A percentile compares a stretch with the other conserved stretches of the same genome.
These are phyloP conservation scores for Gopherus evgoodei DNA, from an alignment of 2,113 vertebrate species.

Conservation along the genomic window DNA sequence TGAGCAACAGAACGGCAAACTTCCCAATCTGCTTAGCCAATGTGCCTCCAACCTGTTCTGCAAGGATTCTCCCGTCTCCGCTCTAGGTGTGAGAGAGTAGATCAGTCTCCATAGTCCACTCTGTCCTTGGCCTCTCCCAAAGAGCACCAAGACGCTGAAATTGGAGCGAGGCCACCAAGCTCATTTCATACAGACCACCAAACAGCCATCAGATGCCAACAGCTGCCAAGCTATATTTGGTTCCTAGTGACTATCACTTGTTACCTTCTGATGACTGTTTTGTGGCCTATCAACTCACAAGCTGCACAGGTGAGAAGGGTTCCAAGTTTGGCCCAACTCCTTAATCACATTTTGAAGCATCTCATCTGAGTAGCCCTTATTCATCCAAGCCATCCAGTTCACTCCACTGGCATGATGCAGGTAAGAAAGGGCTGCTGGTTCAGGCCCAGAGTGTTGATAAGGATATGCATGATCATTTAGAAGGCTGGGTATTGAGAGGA, in stretches of 20 bases:
- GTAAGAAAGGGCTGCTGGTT: neutral
- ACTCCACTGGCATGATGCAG: neutral
- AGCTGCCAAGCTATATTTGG: neutral
- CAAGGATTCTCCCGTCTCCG: neutral
- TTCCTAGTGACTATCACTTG: neutral
- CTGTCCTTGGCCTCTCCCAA: neutral
- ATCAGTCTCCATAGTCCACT: neutral
- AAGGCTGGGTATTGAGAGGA: no score
- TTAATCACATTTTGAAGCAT: neutral
- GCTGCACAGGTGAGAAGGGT: neutral
- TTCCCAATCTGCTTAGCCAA: neutral
- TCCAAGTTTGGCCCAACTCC: neutral
- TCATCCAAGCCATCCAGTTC: neutral
- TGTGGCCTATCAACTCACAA: neutral
- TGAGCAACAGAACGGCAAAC: neutral
- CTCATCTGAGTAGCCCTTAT: neutral
- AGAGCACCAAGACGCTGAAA: neutral
- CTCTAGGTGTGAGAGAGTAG: neutral
- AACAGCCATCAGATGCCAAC: neutral
- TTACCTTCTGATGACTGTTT: neutral
- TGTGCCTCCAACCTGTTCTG: neutral
- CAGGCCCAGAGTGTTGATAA: neutral
- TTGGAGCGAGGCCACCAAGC: neutral
- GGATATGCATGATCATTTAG: neutral
- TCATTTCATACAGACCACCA: neutral